Conservation (phyloP, 2,113 vertebrate genomes). For the Myanophis thanlyinensis region DNA sequence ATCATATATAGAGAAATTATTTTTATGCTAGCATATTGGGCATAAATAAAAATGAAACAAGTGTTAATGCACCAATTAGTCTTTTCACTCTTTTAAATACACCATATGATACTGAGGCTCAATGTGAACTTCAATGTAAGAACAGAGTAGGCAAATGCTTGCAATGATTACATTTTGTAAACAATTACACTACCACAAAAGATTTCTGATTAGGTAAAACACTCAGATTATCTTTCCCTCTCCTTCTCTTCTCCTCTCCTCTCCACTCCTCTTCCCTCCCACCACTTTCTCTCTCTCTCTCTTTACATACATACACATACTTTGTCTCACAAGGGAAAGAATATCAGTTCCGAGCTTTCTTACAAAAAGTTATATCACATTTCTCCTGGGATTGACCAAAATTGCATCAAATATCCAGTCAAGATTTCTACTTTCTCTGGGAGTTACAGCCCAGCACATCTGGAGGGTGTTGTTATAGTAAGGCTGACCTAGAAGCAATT, state of each 20-base stretch:
- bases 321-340: neutral
- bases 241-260: too few species aligned
- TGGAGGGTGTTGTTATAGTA: neutral
- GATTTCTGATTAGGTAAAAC: neutral
- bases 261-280: too few species aligned
- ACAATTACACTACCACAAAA: neutral
- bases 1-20: constrained; percentile 20
- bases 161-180: neutral
- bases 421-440: neutral
- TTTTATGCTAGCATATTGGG: constrained; percentile 44
- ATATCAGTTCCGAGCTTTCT: neutral
- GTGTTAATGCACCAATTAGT: constrained; percentile 32
- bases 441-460: neutral
- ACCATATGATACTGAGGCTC: constrained; percentile 13
- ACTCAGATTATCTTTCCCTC: neutral
- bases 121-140: neutral
- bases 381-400: neutral
- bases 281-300: neutral
- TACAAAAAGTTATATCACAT: neutral
- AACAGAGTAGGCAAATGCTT: neutral
- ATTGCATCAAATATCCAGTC: neutral
- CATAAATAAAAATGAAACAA: constrained; percentile 30
- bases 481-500: neutral
- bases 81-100: constrained; percentile 12
- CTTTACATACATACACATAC: neutral